Evolutionary conservation across 2,888 invertebrate species (phyloP).

Genomic region (Folsomia manolachei): DNA sequence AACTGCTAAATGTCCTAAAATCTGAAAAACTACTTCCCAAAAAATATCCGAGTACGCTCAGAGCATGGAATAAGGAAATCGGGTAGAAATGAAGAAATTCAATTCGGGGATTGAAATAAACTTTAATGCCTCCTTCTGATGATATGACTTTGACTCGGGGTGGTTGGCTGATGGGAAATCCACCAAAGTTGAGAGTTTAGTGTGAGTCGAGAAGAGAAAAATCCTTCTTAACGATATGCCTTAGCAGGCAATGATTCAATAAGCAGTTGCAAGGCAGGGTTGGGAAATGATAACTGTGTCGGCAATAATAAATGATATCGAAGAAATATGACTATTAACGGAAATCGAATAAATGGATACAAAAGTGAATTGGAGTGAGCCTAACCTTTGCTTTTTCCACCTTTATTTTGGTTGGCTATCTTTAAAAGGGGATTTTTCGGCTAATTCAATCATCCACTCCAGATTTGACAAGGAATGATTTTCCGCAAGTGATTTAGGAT

Average conservation of each 20-base stretch:
- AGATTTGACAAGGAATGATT: too few species aligned
- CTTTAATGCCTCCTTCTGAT: conserved; percentile 10
- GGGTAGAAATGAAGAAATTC: background rate
- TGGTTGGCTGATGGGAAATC: too few species aligned
- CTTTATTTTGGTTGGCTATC: too few species aligned
- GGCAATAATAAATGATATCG: conserved; percentile 11
- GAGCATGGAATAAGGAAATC: background rate
- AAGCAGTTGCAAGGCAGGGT: background rate
- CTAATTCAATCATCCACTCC: too few species aligned
- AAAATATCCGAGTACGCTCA: background rate
- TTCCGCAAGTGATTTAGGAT: too few species aligned
- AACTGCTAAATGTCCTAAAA: background rate
- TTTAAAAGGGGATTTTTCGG: too few species aligned
- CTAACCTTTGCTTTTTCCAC: background rate
- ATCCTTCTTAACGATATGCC: conserved; percentile 5
- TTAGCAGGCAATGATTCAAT: background rate
- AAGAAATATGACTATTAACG: conserved; percentile 17
- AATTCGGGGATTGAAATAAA: conserved; percentile 13
- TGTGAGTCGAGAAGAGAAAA: background rate
- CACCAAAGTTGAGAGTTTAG: background rate
- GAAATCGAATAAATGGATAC: conserved; percentile 2
- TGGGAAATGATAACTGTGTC: background rate
- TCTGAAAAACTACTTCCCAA: background rate
- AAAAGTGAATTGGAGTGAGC: too few species aligned
- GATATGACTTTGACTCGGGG: too few species aligned